These are phyloP conservation scores for Amblyraja radiata DNA, from an alignment of 2,797 vertebrate genomes.

Conservation along the genomic window DNA sequence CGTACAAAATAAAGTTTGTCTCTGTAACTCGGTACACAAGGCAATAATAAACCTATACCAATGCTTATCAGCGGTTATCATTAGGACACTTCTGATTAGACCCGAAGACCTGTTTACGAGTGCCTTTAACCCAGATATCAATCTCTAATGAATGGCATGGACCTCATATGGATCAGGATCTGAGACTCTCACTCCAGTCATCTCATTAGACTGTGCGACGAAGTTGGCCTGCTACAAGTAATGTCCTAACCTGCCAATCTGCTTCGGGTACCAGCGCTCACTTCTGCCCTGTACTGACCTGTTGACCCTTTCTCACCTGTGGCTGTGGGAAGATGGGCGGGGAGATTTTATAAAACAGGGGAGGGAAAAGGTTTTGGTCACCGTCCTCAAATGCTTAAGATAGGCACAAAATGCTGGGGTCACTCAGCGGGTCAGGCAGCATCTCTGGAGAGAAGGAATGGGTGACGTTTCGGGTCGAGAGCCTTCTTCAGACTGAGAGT, in stretches of 20 bases:
- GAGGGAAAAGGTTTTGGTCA: background rate
- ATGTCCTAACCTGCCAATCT: background rate
- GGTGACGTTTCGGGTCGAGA: too few species aligned
- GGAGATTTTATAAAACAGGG: background rate
- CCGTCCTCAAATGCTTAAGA: too few species aligned
- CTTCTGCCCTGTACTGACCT: background rate
- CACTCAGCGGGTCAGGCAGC: too few species aligned
- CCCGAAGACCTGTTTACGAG: background rate
- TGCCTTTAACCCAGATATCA: background rate
- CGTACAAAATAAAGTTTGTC: too few species aligned
- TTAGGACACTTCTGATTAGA: background rate
- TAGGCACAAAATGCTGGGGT: too few species aligned
- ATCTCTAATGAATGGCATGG: background rate
- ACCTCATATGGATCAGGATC: background rate
- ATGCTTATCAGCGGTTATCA: background rate
- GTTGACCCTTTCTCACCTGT: too few species aligned
- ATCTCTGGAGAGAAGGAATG: too few species aligned
- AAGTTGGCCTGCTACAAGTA: background rate
- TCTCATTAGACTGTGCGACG: background rate
- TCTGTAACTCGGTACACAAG: too few species aligned
- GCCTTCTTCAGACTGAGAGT: too few species aligned
- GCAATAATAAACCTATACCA: too few species aligned
- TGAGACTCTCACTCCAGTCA: background rate
- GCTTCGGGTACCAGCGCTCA: background rate
- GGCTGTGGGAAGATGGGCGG: background rate